Conservation (phyloP, 2,113 vertebrate species). For the Petroica traversi region DNA sequence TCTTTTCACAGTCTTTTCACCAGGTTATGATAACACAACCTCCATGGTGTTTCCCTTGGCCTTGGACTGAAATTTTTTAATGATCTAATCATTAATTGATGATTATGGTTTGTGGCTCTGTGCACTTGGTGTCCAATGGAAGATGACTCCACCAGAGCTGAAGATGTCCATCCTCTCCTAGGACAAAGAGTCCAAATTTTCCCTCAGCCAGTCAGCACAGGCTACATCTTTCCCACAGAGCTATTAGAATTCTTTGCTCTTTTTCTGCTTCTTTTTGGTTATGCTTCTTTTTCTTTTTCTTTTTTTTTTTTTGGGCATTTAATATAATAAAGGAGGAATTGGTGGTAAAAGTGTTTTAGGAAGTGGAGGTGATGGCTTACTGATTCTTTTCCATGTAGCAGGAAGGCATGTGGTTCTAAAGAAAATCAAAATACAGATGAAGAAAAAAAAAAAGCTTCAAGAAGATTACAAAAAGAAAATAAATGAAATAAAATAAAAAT, state of each 20-base stretch:
- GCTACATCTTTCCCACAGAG: background rate
- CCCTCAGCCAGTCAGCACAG: background rate
- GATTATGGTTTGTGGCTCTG: background rate
- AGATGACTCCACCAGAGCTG: background rate
- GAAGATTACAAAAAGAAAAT: slow-evolving; percentile 36
- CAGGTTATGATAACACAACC: background rate
- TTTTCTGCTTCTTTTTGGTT: background rate
- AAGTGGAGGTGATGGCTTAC: slow-evolving; percentile 7
- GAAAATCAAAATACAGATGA: background rate
- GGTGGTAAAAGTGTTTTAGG: slow-evolving; percentile 14
- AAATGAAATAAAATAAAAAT: slow-evolving; percentile 38
- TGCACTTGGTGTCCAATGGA: background rate
- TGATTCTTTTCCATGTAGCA: slow-evolving; percentile 32
- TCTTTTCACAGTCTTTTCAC: background rate
- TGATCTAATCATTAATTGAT: background rate
- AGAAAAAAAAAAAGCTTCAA: background rate
- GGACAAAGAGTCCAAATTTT: background rate
- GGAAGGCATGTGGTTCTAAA: slow-evolving; percentile 25
- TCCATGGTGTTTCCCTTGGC: background rate
- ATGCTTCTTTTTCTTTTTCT: background rate
- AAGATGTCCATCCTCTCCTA: background rate
- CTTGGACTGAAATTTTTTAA: background rate
- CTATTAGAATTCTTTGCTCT: background rate
- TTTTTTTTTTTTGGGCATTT: background rate
- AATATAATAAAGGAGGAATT: background rate